Evolutionary conservation across 2,888 invertebrate species (phyloP), one percentile per base, ranked within the genome.

Genomic region (Girardia tigrina): DNA sequence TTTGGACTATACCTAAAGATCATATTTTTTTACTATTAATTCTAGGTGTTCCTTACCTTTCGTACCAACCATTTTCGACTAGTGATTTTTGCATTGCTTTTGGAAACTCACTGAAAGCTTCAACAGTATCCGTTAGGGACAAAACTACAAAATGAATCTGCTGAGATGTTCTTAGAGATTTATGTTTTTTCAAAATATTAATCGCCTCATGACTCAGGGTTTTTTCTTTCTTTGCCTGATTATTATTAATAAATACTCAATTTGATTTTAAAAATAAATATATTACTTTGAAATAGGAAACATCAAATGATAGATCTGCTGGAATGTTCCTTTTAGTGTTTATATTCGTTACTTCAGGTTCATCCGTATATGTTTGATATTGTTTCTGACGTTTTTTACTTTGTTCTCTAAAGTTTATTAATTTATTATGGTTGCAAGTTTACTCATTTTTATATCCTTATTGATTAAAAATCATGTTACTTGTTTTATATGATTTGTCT

Each of bases 91-190:
- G 82, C 80, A 83, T 80, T 12, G 81, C 80, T 56, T 80, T 81
- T 16, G 83, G 83, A 77, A 82, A 83, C 76, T 83, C 83, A 20
- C 81, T 79, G 77, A 83, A 83, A 0, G 82, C 81, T 14, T 81
- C 81, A 6, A 83, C 82, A 0, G 81, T 79, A 72, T 80, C 80
- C 42, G 80, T 80, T 20, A 83, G 79, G 0, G 81, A 79, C 26
- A 82, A 78, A 42, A 82, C 77, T 1, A 80, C 81, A 27, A 79
- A 77, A 75, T 80, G 80, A 8, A 81, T 77, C 78, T 82, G 82
- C 2, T 83, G 82, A 0, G 80, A 80, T 0, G 81, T 80, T 71
- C 83, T 77, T 23, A 80, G 79, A 0, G 70, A 56, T 0, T 82
- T 82, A 6, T 80, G 79, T 79, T 81, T 77, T 16, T 79, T 79